Evolutionary conservation across 1,140 invertebrate genomes (phyloP).

Genomic region (Ips typographus): DNA sequence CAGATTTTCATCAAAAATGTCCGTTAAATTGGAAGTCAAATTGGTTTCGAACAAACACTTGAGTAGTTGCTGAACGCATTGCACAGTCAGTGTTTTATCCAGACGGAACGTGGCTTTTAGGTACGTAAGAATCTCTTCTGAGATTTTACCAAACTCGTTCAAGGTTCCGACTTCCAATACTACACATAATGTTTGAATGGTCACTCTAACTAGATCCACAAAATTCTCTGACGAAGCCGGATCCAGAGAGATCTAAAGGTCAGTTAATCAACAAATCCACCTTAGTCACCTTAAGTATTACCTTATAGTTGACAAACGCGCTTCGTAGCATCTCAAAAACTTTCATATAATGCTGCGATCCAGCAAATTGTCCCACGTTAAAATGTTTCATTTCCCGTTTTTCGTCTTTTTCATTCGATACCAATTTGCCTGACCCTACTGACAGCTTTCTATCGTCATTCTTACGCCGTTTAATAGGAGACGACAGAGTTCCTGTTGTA

Average conservation of each 20-base stretch:
- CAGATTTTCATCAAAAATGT: constrained; percentile 24
- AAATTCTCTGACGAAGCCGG: constrained; percentile 73
- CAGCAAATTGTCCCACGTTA: constrained; percentile 64
- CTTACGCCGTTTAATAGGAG: constrained; percentile 56
- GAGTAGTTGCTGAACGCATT: constrained; percentile 79
- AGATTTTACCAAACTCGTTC: constrained; percentile 70
- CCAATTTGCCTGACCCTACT: neutral
- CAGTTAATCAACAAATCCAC: neutral
- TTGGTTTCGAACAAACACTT: constrained; percentile 84
- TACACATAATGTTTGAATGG: constrained; percentile 68
- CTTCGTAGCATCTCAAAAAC: constrained; percentile 73
- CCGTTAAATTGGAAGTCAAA: constrained; percentile 60
- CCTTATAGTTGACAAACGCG: constrained; percentile 79
- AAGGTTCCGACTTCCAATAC: constrained; percentile 76
- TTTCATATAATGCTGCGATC: constrained; percentile 74
- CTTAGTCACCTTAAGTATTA: constrained; percentile 44
- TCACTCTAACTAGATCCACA: constrained; percentile 65
- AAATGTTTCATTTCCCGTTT: constrained; percentile 53
- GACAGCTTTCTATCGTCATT: constrained; percentile 40
- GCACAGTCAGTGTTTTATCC: constrained; percentile 69
- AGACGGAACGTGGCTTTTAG: constrained; percentile 71
- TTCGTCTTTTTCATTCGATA: constrained; percentile 40
- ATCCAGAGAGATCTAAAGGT: constrained; percentile 69
- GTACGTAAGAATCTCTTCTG: constrained; percentile 81
- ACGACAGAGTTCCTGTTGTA: constrained; percentile 53